Evolutionary conservation across 1,140 invertebrate genomes (phyloP).

Genomic region (Yoshiicerus persimilis): DNA sequence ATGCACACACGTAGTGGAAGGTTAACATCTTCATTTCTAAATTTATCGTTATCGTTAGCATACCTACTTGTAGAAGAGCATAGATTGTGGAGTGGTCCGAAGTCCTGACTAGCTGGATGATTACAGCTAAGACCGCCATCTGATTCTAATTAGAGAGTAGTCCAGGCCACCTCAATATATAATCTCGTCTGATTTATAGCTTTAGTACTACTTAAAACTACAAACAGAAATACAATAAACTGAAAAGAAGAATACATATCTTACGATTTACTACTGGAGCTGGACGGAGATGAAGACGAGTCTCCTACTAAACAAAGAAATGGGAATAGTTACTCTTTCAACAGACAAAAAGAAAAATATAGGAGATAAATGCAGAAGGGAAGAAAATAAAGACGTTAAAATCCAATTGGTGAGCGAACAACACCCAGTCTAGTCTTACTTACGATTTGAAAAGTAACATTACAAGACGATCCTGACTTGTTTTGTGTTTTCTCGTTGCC

Average conservation of each 20-base stretch:
- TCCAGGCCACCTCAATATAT: constrained; percentile 40
- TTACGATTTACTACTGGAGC: background rate
- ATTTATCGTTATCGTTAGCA: constrained; percentile 25
- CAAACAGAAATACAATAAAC: constrained; percentile 19
- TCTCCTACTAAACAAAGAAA: background rate
- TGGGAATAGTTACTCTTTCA: background rate
- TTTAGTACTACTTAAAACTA: background rate
- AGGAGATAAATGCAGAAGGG: background rate
- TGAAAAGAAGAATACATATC: background rate
- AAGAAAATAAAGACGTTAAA: constrained; percentile 10
- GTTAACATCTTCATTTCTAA: constrained; percentile 12
- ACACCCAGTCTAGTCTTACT: background rate
- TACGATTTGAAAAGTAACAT: background rate
- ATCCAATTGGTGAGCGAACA: background rate
- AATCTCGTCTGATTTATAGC: constrained; percentile 38
- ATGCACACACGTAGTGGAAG: background rate
- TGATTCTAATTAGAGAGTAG: constrained; percentile 40
- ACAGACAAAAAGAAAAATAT: background rate
- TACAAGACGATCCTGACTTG: background rate
- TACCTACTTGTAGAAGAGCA: background rate
- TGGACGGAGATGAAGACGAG: background rate
- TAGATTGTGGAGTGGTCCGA: background rate
- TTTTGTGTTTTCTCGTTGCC: background rate
- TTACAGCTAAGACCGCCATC: constrained; percentile 29
- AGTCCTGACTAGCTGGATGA: background rate